Conservation (phyloP, 1,140 invertebrate genomes). For the Lepeophtheirus salmonis region DNA sequence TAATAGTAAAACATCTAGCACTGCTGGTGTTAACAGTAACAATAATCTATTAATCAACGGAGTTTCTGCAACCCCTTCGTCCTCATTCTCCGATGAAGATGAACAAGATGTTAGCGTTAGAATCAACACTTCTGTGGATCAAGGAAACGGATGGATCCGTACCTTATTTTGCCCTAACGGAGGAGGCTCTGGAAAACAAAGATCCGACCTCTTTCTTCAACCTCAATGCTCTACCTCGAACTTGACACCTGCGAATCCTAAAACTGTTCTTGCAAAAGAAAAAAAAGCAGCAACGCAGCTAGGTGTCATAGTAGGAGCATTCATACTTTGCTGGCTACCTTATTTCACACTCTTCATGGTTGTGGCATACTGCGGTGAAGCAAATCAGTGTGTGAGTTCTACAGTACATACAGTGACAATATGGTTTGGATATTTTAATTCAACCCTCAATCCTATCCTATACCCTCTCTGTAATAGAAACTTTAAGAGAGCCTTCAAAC, state of each 20-base stretch:
- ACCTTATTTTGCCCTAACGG: not conserved
- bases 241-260: conserved; percentile 18
- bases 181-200: not conserved
- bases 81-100: not conserved
- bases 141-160: not conserved
- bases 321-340: conserved; percentile 42
- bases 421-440: conserved; percentile 39
- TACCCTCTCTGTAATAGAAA: conserved; percentile 38
- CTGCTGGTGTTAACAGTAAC: no score
- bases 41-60: not conserved
- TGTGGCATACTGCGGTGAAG: conserved; percentile 36
- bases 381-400: conserved; percentile 27
- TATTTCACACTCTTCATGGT: conserved; percentile 43
- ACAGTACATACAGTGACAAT: conserved; percentile 31
- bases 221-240: not conserved
- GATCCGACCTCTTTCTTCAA: not conserved
- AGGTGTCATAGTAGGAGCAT: conserved; percentile 43
- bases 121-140: not conserved
- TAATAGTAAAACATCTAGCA: no score
- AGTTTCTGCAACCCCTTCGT: not conserved
- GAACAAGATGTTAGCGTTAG: not conserved
- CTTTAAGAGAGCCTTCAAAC: conserved; percentile 35
- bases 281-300: conserved; percentile 43
- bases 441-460: conserved; percentile 36
- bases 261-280: conserved; percentile 32